Conservation (phyloP, 37 sponge, comb jelly and placozoan genomes). For the Axinella damicornis region DNA sequence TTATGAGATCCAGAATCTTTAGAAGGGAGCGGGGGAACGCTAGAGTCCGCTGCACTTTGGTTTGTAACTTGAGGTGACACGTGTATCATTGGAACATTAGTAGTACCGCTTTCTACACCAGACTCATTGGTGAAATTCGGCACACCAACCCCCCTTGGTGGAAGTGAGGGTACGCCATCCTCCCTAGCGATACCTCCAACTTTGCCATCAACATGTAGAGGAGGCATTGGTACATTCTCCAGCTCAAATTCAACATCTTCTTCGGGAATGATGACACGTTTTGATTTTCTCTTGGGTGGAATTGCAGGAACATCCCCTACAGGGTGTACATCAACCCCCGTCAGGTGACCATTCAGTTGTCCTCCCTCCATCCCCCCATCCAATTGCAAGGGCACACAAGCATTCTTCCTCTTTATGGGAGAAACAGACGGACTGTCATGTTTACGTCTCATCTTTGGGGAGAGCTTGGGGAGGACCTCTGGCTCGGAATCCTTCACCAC, state of each 20-base stretch:
- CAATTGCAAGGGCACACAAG: too few species aligned
- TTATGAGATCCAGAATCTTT: neutral
- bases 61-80: too few species aligned
- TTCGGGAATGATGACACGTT: neutral
- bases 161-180: too few species aligned
- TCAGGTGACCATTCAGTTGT: too few species aligned
- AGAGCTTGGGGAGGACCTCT: neutral
- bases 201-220: too few species aligned
- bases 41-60: too few species aligned
- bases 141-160: too few species aligned
- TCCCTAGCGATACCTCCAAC: neutral
- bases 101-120: neutral
- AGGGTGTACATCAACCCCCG: neutral
- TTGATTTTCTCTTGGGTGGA: neutral
- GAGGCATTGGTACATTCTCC: slow-evolving; percentile 43
- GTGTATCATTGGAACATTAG: neutral
- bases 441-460: neutral
- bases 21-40: slow-evolving; percentile 4
- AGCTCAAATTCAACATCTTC: slow-evolving; percentile 39
- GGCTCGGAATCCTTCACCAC: neutral
- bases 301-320: neutral
- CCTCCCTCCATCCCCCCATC: too few species aligned
- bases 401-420: too few species aligned
- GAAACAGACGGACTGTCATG: too few species aligned
- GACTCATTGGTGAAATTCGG: neutral